Conservation (phyloP, 1,140 invertebrate species). For the Rhizoglyphus robini region DNA sequence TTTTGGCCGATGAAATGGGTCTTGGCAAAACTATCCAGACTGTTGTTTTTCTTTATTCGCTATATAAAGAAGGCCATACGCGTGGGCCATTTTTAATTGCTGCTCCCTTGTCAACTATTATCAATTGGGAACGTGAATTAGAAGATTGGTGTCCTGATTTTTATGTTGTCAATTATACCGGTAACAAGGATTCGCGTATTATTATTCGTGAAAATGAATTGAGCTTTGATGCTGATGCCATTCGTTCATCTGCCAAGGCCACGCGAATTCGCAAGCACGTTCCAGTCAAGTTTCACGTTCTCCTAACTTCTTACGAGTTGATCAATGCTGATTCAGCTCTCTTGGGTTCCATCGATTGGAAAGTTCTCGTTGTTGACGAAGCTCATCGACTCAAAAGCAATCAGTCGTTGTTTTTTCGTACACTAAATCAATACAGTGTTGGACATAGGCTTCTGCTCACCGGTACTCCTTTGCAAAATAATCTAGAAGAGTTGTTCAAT, state of each 20-base stretch:
- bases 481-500: slow-evolving; percentile 98
- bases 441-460: slow-evolving; percentile 91
- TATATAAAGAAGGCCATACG: slow-evolving; percentile 97
- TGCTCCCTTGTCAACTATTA: slow-evolving; percentile 93
- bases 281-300: slow-evolving; percentile 92
- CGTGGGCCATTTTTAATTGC: slow-evolving; percentile 92
- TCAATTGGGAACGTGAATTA: slow-evolving; percentile 99
- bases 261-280: slow-evolving; percentile 55
- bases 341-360: slow-evolving; percentile 97
- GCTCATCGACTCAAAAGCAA: slow-evolving; percentile 98
- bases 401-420: slow-evolving; percentile 96
- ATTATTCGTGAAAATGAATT: slow-evolving; percentile 94
- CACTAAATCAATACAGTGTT: slow-evolving; percentile 83
- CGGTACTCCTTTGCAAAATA: slow-evolving; percentile 97
- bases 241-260: slow-evolving; percentile 63
- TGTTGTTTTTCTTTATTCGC: slow-evolving; percentile 90
- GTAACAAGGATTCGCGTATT: slow-evolving; percentile 83
- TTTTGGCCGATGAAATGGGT: slow-evolving; percentile 98
- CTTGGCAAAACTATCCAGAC: slow-evolving; percentile 99
- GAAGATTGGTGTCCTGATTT: slow-evolving; percentile 99
- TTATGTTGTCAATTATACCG: slow-evolving; percentile 97
- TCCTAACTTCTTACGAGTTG: slow-evolving; percentile 95
- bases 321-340: slow-evolving; percentile 93
- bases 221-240: slow-evolving; percentile 88
- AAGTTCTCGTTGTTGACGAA: slow-evolving; percentile 95